A percentile compares a stretch with the other conserved stretches of the same genome.
Evolutionary conservation across 1,140 invertebrate species (phyloP).

Genomic region (Lepidurus apus): DNA sequence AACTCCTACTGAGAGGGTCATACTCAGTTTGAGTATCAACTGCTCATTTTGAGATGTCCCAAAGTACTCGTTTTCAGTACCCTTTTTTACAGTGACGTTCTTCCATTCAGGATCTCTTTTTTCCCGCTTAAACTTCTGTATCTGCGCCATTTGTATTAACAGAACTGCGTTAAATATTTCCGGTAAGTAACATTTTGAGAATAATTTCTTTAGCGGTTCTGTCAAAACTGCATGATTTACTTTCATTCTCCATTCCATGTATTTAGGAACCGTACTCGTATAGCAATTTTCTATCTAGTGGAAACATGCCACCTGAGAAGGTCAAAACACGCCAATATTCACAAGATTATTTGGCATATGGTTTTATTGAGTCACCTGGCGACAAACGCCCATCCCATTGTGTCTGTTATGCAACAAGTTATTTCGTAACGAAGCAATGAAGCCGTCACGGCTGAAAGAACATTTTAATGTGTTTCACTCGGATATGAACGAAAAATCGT

Average conservation of each 20-base stretch:
- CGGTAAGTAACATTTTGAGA: not conserved
- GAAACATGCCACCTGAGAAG: not conserved
- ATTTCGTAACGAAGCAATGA: constrained; percentile 35
- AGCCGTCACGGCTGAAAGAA: constrained; percentile 37
- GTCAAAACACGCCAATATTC: constrained; percentile 33
- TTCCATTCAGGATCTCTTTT: too few relatives aligned
- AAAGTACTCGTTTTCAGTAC: too few relatives aligned
- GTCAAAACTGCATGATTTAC: not conserved
- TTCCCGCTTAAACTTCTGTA: not conserved
- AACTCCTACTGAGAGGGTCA: too few relatives aligned
- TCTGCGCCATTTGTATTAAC: not conserved
- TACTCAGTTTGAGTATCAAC: too few relatives aligned
- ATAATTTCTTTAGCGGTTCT: not conserved
- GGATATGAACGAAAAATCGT: constrained; percentile 36
- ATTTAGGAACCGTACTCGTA: not conserved
- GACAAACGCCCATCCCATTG: constrained; percentile 35
- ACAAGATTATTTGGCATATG: constrained; percentile 36
- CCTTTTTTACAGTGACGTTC: too few relatives aligned
- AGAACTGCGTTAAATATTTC: not conserved
- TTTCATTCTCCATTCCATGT: not conserved
- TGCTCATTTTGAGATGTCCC: too few relatives aligned
- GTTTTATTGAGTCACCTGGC: constrained; percentile 34
- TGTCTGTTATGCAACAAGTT: constrained; percentile 35
- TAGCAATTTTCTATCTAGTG: not conserved
- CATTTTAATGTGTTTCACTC: constrained; percentile 36